Evolutionary conservation across 2,113 vertebrate genomes (phyloP), one percentile per base, ranked within the genome.

Genomic region (Ailuropoda melanoleuca): DNA sequence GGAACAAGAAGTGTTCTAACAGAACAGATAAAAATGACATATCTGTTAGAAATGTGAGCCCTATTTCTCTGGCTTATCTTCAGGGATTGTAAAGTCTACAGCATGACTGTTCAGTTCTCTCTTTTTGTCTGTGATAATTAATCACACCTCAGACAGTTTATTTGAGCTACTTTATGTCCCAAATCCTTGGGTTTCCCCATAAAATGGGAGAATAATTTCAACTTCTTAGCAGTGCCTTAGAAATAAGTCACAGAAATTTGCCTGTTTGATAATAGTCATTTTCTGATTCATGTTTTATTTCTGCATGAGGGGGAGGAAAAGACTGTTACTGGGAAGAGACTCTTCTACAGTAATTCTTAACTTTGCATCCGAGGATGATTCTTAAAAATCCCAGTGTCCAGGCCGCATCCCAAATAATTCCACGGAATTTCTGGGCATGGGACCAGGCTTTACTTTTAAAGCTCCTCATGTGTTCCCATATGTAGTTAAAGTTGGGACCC

Each of bases 161-260:
- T 64, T 80, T 72, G 89, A 90, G 4, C 26, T 62, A 24, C 10
- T 58, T 90, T 68, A 80, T 77, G 34, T 81, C 48, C 46, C 23
- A 72, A 60, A 53, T 91, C 50, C 55, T 78, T 34, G 14, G 14
- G 15, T 86, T 82, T 29, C 14, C 23, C 39, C 23, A 58, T 70
- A 39, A 87, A 92, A 90, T 94, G 75, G 90, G 55, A 85, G 48
- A 95, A 80, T 39, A 48, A 84, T 72, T 95, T 96, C 19, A 74
- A 6, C 17, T 58, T 80, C 37, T 86, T 97, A 85, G 64, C 12
- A 37, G 37, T 83, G n/a, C 88, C 46, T 43, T 48, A 8, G 64
- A 89, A 92, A 29, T 74, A 70, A 43, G 29, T 97, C 23, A 68
- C 43, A 93, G 70, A 91, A 62, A 39, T 64, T 78, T 77, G 24